These are phyloP conservation scores for Larimichthys crocea DNA, from an alignment of 2,113 vertebrate genomes.

Conservation along the genomic window DNA sequence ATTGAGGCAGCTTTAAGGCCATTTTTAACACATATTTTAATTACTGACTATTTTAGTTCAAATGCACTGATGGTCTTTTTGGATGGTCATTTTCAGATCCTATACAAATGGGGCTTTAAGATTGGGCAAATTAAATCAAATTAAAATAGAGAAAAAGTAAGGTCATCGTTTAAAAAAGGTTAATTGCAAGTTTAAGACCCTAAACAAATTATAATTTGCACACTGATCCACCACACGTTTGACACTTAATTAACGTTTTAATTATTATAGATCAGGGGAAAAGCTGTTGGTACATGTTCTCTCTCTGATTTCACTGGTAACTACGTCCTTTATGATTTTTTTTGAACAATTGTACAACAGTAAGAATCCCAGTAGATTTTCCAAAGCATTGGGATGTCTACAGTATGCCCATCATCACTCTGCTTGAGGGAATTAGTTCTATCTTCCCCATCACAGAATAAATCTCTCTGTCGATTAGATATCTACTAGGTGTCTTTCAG, in stretches of 20 bases:
- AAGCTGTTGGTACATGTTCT: neutral
- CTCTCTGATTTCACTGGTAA: neutral
- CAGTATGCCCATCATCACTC: neutral
- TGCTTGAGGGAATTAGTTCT: neutral
- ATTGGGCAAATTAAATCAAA: neutral
- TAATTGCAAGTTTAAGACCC: neutral
- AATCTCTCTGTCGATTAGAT: conserved; percentile 5
- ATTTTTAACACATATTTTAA: too few species aligned
- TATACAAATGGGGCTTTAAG: neutral
- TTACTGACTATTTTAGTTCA: too few species aligned
- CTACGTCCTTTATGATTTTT: neutral
- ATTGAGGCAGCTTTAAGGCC: too few species aligned
- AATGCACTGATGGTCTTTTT: too few species aligned
- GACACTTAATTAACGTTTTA: neutral
- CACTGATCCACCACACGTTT: neutral
- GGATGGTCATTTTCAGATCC: neutral
- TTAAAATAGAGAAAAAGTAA: too few species aligned
- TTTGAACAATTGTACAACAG: neutral
- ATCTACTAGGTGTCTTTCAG: conserved; percentile 15
- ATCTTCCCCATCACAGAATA: neutral
- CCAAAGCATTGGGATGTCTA: neutral
- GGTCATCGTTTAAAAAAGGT: neutral
- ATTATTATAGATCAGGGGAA: too few species aligned
- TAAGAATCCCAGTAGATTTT: neutral
- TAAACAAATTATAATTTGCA: too few species aligned